A percentile compares a stretch with the other conserved stretches of the same genome.
These are phyloP conservation scores for Tenthredo livida DNA, from an alignment of 2,888 invertebrate species.

Conservation along the genomic window DNA sequence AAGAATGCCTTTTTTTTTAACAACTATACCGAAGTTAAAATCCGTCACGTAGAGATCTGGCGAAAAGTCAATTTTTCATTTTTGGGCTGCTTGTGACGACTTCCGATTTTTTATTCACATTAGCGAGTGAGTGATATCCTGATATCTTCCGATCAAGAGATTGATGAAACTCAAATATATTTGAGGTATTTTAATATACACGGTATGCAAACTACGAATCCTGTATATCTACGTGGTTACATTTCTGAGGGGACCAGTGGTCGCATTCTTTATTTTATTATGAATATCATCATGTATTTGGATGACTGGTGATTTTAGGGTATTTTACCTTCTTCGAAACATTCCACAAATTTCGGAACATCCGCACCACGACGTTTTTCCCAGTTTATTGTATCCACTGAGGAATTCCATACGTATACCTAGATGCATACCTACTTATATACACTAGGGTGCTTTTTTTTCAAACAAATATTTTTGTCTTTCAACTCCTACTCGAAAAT, in stretches of 20 bases:
- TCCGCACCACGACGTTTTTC: background rate
- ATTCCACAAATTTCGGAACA: background rate
- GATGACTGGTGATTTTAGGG: conserved; percentile 1
- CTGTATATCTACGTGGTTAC: background rate
- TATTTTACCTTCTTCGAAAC: background rate
- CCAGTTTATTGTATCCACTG: background rate
- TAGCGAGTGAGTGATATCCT: too few relatives aligned
- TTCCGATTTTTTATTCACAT: too few relatives aligned
- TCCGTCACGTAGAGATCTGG: too few relatives aligned
- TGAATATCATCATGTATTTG: conserved; percentile 7
- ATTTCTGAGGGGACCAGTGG: background rate
- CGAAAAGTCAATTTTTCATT: too few relatives aligned
- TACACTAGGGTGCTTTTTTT: background rate
- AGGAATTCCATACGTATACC: background rate
- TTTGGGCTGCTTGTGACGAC: too few relatives aligned
- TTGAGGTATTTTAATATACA: background rate
- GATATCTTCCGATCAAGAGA: too few relatives aligned
- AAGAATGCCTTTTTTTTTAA: too few relatives aligned
- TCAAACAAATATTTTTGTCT: too few relatives aligned
- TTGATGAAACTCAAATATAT: background rate
- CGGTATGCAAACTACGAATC: background rate
- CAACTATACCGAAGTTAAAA: too few relatives aligned
- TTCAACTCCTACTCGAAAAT: too few relatives aligned
- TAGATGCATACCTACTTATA: background rate
- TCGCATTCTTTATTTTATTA: background rate